Percentiles rank a stretch among this genome's conserved stretches.
phyloP scores from a whole-genome alignment of 1,140 invertebrate species.

The Cardiocondyla obscurior region DNA sequence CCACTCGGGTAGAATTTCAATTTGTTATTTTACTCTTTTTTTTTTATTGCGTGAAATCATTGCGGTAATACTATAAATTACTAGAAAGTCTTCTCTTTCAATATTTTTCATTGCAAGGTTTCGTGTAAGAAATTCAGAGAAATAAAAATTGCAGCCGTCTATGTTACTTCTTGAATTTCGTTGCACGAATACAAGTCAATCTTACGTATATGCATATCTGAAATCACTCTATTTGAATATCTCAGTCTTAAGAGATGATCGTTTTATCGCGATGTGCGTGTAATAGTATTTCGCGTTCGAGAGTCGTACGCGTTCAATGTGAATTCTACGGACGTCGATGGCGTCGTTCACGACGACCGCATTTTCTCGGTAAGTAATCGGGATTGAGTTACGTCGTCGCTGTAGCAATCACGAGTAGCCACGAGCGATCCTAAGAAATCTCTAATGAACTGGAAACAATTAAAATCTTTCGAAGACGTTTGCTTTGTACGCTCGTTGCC shows the following conservation, averaged over 20 bases:
- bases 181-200: neutral
- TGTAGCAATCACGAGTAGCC: conserved; percentile 32
- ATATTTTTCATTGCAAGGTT: neutral
- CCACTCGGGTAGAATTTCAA: too few relatives aligned
- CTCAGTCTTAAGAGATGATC: conserved; percentile 38
- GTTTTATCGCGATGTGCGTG: conserved; percentile 21
- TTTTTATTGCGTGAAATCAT: neutral
- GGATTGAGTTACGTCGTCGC: conserved; percentile 36
- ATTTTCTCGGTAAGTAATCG: conserved; percentile 40
- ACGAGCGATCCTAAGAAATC: conserved; percentile 6
- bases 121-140: neutral
- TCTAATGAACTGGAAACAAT: conserved; percentile 33
- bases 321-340: conserved; percentile 43
- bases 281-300: conserved; percentile 49
- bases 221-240: conserved; percentile 41
- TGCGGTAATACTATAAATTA: too few relatives aligned
- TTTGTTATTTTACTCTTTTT: neutral
- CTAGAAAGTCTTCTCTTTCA: neutral
- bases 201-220: neutral
- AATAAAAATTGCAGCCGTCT: neutral
- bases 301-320: conserved; percentile 16
- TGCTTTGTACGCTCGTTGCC: neutral
- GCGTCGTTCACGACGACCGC: conserved; percentile 22
- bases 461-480: conserved; percentile 12
- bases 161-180: conserved; percentile 25